Percentiles rank a stretch among this genome's conserved stretches.
These are phyloP conservation scores for Cecidostiba fungosa DNA, from an alignment of 2,888 invertebrate genomes.

Conservation along the genomic window DNA sequence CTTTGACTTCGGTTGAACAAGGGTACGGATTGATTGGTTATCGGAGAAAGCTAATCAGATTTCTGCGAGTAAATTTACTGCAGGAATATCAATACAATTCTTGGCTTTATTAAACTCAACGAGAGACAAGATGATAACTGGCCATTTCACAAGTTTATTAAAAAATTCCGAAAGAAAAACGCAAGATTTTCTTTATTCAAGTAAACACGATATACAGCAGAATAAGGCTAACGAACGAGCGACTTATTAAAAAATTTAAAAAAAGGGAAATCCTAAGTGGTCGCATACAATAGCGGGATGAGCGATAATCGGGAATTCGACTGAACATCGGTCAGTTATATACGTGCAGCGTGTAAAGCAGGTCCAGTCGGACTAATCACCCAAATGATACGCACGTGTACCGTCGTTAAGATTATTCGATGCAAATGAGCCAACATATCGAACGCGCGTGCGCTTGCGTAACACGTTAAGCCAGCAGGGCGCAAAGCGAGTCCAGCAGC, in stretches of 20 bases:
- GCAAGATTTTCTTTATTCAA: background rate
- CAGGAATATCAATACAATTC: background rate
- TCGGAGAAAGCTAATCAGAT: conserved; percentile 34
- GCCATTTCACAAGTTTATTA: background rate
- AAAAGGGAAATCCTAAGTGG: too few species aligned
- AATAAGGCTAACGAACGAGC: too few species aligned
- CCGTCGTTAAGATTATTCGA: conserved; percentile 54
- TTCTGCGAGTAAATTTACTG: conserved; percentile 33
- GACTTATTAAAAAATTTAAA: too few species aligned
- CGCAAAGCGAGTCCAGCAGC: background rate
- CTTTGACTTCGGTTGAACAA: conserved; percentile 24
- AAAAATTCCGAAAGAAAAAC: background rate
- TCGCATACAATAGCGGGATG: too few species aligned
- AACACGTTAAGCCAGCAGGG: background rate
- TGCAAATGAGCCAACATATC: conserved; percentile 60
- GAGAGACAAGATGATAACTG: background rate
- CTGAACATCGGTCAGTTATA: background rate
- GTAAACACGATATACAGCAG: too few species aligned
- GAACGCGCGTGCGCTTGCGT: background rate
- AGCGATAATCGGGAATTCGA: background rate
- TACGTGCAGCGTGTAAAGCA: conserved; percentile 11
- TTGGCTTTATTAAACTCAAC: background rate
- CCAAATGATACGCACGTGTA: conserved; percentile 51
- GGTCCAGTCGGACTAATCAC: conserved; percentile 38
- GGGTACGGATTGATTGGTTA: conserved; percentile 50